Base-by-base conservation (phyloP, 1,140 invertebrate genomes). In the Calosoma granatense region DNA sequence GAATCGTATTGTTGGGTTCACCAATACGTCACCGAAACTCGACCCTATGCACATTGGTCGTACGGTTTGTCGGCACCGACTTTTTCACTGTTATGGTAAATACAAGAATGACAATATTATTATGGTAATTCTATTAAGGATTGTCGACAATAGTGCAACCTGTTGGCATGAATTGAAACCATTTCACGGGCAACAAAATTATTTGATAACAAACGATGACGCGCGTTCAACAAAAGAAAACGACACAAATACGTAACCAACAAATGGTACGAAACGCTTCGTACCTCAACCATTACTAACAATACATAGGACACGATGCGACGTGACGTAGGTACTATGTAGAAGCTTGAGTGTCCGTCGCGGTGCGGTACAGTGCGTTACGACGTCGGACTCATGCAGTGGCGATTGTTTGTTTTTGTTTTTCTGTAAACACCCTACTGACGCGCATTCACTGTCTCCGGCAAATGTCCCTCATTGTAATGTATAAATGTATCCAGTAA, bases 41-140 rank as follows among this genome's bases (percentile, higher is more conserved):
- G 21, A 14, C 53, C 21, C 11, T 21, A 23, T 54, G 21, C 23
- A 12, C 15, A 19, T n/a, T 22, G n/a, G 12, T 11, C 22, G n/a
- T 23, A 54, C 12, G 12, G 20, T 19, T 14, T 11, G 14, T 20
- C 20, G 17, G 19, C 14, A n/a, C 12, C 23, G 22, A 22, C 21
- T 22, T 61, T 67, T 64, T 64, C 64, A 63, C 67, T 65, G 61
- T 67, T 65, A 68, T 63, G 63, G 64, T 65, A 68, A 65, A 66
- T 66, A 55, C 60, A 67, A 68, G 67, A 68, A 68, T 66, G 67
- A 67, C 65, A 68, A 68, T 68, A 68, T 68, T 68, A 67, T 68
- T 68, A 68, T 68, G 67, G 65, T 68, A 68, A 68, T 68, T 66
- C 64, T 66, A 68, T 68, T 68, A 68, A 67, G 62, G 62, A 64